Evolutionary conservation across 2,797 vertebrate genomes (phyloP).

Genomic region (Rhabdophis nuchalis): DNA sequence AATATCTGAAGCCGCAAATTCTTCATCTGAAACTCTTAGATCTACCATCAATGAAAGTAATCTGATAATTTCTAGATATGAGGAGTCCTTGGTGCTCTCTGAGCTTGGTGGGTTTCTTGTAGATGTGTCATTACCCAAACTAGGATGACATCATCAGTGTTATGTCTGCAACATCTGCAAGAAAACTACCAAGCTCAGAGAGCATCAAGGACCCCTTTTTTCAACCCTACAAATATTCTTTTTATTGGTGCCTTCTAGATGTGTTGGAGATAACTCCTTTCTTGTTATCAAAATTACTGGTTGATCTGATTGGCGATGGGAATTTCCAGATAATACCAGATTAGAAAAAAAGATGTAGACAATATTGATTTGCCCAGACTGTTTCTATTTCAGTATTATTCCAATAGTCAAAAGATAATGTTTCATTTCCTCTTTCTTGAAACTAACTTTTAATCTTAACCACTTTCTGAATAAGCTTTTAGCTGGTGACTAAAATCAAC

Average conservation of each 20-base stretch:
- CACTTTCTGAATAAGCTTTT: conserved; percentile 28
- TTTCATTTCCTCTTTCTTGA: conserved; percentile 2
- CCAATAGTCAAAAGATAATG: neutral
- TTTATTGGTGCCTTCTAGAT: neutral
- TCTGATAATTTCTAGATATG: neutral
- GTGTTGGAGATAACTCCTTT: neutral
- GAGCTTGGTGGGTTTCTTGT: neutral
- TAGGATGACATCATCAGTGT: neutral
- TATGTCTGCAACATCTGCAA: neutral
- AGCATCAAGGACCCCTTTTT: neutral
- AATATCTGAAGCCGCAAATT: neutral
- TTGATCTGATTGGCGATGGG: neutral
- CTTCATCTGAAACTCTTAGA: neutral
- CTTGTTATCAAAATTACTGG: neutral
- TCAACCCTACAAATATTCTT: neutral
- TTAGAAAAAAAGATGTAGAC: neutral
- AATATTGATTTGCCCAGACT: neutral
- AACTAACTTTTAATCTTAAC: neutral
- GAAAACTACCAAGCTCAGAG: neutral
- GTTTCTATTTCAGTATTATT: too few species aligned
- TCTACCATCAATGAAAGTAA: neutral
- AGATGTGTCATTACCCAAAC: neutral
- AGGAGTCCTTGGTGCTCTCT: neutral
- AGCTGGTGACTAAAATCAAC: conserved; percentile 32
- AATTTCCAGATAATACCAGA: neutral